Evolutionary conservation across 2,797 vertebrate genomes (phyloP).

Genomic region (Protosalanx chinensis): DNA sequence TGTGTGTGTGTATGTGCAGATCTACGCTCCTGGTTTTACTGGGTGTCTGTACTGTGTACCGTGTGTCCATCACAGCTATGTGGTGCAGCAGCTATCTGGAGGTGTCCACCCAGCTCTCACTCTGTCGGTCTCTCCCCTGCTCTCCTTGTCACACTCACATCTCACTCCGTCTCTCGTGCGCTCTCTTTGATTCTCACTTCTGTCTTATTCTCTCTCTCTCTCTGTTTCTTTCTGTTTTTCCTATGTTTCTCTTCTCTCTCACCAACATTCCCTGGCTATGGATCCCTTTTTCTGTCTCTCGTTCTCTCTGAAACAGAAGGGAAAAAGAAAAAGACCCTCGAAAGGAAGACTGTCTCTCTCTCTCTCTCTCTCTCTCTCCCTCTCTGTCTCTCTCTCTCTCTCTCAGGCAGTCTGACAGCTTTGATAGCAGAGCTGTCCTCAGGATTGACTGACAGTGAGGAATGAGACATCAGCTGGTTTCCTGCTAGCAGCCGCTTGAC

Average conservation of each 20-base stretch:
- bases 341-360: too few species aligned
- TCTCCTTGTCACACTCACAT: background rate
- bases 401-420: too few species aligned
- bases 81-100: conserved; percentile 4
- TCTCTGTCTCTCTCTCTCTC: too few species aligned
- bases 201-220: background rate
- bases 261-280: background rate
- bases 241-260: background rate
- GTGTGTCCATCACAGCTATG: background rate
- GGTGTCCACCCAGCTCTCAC: background rate
- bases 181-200: background rate
- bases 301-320: background rate
- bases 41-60: background rate
- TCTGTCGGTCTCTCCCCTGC: background rate
- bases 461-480: background rate
- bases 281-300: background rate
- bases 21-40: too few species aligned
- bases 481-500: background rate
- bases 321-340: background rate
- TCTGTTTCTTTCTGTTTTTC: background rate
- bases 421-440: too few species aligned
- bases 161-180: background rate
- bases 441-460: too few species aligned
- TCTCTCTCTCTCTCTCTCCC: too few species aligned
- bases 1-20: background rate